Conservation (phyloP, 1,140 invertebrate species). For the Chrysopa pallens region DNA sequence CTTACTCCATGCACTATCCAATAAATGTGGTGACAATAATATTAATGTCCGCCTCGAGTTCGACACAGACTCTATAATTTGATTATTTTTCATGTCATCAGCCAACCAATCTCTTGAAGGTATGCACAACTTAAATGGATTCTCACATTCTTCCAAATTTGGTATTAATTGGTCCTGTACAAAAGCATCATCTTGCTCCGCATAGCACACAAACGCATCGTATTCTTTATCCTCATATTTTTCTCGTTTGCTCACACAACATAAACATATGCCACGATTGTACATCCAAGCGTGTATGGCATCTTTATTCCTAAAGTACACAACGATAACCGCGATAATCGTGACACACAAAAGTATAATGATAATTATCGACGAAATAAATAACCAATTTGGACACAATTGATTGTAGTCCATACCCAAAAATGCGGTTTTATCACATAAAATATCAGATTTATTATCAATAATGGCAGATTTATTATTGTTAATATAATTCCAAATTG, state of each 20-base stretch:
- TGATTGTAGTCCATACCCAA: neutral
- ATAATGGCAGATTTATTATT: slow-evolving; percentile 2
- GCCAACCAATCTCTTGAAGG: slow-evolving; percentile 66
- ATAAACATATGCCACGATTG: slow-evolving; percentile 38
- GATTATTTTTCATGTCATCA: slow-evolving; percentile 57
- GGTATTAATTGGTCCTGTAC: slow-evolving; percentile 46
- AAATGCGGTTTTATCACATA: neutral
- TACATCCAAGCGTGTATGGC: slow-evolving; percentile 51
- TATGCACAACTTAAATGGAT: slow-evolving; percentile 48
- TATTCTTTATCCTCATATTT: slow-evolving; percentile 63
- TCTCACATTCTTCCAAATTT: slow-evolving; percentile 36
- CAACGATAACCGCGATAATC: slow-evolving; percentile 25
- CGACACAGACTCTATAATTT: slow-evolving; percentile 62
- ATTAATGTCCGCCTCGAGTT: slow-evolving; percentile 66
- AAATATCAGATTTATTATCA: neutral
- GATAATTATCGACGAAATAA: slow-evolving; percentile 1
- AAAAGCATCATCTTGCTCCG: slow-evolving; percentile 61
- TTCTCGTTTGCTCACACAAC: slow-evolving; percentile 41
- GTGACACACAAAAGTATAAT: slow-evolving; percentile 22
- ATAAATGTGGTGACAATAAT: slow-evolving; percentile 61
- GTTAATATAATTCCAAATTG: too few species aligned
- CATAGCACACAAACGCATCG: slow-evolving; percentile 79
- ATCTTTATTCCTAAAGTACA: slow-evolving; percentile 37
- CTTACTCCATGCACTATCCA: slow-evolving; percentile 66
- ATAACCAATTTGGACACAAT: neutral